Base-by-base conservation (phyloP, 2,888 invertebrate genomes). In the Apamea epomidion region DNA sequence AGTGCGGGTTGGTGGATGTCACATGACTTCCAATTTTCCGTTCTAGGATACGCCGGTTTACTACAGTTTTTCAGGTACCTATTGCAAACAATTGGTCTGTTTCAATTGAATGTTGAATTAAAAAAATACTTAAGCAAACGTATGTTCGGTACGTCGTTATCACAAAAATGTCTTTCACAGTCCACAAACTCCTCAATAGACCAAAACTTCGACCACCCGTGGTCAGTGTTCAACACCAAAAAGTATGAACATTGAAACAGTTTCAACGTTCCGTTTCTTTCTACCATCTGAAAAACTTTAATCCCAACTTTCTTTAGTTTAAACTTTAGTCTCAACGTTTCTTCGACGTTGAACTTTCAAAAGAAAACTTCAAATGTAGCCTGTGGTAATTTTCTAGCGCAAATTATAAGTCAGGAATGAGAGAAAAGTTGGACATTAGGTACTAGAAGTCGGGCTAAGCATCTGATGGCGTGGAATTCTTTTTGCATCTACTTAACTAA, bases 321-420 rank as follows among this genome's bases (percentile, higher is more conserved):
- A 45, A 42, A 42, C 6, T 42, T 42, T 42, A 42, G 42, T 42
- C 7, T 42, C 6, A 42, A 73, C 21, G 58, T 82, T 78, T 58
- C 68, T 76, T 75, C 16, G 29, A 16, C 51, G 58, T 45, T 58
- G 62, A 75, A 81, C 67, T 84, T 87, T 71, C 18, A 68, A 74
- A 65, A 80, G 67, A 68, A 76, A 83, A 74, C 65, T 67, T 87
- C 12, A 70, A 84, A 76, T 86, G 65, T 64, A 37, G 80, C 64
- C 60, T 29, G 29, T 72, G 72, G 73, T 72, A 77, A 82, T 86
- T 86, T 82, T 71, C 77, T 76, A 82, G 42, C 54, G 51, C 76
- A 68, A 78, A 86, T 84, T 84, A 82, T 74, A 82, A 82, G 64
- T 86, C 45, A 37, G 42, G 45, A 82, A 86, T 82, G 83, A 78